Evolutionary conservation across 2,888 invertebrate species (phyloP).

Genomic region (Teleogryllus oceanicus): DNA sequence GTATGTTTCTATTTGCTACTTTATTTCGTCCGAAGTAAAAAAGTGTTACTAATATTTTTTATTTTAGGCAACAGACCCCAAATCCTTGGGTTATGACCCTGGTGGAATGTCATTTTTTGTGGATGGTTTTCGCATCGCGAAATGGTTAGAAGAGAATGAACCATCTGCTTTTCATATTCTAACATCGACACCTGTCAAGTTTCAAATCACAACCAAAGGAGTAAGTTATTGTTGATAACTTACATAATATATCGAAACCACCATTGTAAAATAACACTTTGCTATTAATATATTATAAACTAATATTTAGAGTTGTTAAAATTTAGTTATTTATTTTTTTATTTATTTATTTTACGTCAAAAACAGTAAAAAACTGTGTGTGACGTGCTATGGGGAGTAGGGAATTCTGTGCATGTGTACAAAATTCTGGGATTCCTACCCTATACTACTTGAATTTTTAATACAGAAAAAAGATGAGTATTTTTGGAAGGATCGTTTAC

Average conservation of each 20-base stretch:
- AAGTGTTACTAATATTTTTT: background rate
- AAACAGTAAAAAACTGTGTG: no score
- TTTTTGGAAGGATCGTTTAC: no score
- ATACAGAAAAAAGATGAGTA: no score
- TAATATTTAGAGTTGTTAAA: background rate
- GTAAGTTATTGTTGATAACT: constrained; percentile 34
- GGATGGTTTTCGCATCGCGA: constrained; percentile 44
- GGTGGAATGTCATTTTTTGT: constrained; percentile 45
- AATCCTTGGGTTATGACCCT: constrained; percentile 38
- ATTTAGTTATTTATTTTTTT: no score
- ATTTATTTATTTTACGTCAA: no score
- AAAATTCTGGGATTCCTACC: no score
- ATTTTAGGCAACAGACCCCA: constrained; percentile 39
- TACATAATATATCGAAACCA: background rate
- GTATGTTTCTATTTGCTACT: constrained; percentile 20
- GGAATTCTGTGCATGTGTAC: no score
- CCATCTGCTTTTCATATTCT: constrained; percentile 45
- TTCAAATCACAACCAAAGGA: constrained; percentile 40
- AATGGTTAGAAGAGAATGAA: constrained; percentile 44
- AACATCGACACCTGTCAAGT: constrained; percentile 43
- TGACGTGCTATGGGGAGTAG: no score
- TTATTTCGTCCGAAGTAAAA: background rate
- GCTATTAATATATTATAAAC: constrained; percentile 4
- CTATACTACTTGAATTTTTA: no score
- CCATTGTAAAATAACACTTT: no score